Base-by-base conservation (phyloP, 2,797 vertebrate genomes). In the Atherinosoma microstoma region DNA sequence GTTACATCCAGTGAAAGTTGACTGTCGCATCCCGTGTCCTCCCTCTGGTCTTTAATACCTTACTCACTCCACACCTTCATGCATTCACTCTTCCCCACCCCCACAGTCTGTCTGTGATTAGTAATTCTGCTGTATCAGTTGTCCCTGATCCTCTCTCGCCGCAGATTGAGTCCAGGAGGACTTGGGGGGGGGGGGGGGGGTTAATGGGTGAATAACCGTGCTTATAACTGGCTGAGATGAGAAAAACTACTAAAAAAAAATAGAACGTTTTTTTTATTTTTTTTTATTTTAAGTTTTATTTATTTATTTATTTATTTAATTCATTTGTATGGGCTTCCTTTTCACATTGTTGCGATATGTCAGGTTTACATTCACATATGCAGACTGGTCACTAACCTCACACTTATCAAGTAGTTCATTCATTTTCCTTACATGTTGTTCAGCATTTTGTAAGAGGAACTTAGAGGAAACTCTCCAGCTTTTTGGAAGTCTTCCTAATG, bases 111-210 rank as follows among this genome's bases (percentile, higher is more conserved):
- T 78, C 45, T 76, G 79, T 77, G 90, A 93, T 94, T 92, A 93
- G 85, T 83, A 77, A 83, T 88, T 91, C 73, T 91, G 91, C 91
- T 91, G 90, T 74, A 87, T 93, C 90, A 93, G 89, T 84, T 67
- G 64, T 83, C 79, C 86, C 86, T 92, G 85, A 93, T 92, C 91
- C 91, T 78, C 87, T 92, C 65, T 76, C 47, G 71, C 49, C 64
- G 56, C 80, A 85, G 80, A 88, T 79, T 91, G 86, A 87, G 76
- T 42, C 69, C 76, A 72, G 45, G 59, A 57, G 27, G 61, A 69
- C 67, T 24, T 2, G 18, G 22, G 18, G 12, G 6, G 38, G 1
- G 38, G 12, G 38, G 12, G 38, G 8, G 40, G 16, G 40, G 40
- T 27, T 32, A 20, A 6, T 3, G n/a, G 61, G 16, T 79, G 63